Conservation (phyloP, 2,113 vertebrate species). For the Grantiella picta region DNA sequence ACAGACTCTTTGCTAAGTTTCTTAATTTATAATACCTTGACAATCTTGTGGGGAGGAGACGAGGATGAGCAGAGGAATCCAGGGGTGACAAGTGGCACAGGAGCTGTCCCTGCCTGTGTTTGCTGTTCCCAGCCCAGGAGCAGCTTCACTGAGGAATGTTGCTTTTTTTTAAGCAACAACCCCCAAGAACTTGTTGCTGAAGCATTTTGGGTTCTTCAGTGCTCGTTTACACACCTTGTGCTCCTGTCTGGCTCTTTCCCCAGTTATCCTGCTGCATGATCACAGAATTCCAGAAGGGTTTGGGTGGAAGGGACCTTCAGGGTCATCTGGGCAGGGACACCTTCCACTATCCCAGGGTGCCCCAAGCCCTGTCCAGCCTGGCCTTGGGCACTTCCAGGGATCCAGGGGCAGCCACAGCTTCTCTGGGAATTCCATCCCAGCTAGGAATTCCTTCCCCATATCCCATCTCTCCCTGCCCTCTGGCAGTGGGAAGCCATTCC, state of each 20-base stretch:
- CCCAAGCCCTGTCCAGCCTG: fast-evolving
- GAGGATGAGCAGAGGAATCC: slow-evolving; percentile 33
- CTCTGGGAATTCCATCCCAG: background rate
- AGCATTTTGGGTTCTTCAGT: background rate
- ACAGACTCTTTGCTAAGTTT: slow-evolving; percentile 81
- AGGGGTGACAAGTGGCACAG: background rate
- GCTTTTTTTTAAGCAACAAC: background rate
- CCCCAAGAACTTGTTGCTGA: background rate
- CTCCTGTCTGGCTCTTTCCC: background rate
- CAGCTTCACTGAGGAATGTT: background rate
- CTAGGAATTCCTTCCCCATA: background rate
- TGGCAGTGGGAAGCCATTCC: background rate
- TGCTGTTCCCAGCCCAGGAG: background rate
- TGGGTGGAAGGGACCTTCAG: background rate
- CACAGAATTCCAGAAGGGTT: background rate
- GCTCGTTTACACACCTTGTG: background rate
- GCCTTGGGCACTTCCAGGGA: background rate
- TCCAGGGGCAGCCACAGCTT: background rate
- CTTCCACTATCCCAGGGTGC: fast-evolving
- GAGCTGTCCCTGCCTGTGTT: background rate
- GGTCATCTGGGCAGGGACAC: background rate
- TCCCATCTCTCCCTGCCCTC: background rate
- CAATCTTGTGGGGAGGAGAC: slow-evolving; percentile 54
- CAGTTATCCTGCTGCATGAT: background rate
- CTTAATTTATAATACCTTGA: slow-evolving; percentile 84